Evolutionary conservation across 2,888 invertebrate genomes (phyloP), one percentile per base, ranked within the genome.

Genomic region (Drosophila paranaensis): DNA sequence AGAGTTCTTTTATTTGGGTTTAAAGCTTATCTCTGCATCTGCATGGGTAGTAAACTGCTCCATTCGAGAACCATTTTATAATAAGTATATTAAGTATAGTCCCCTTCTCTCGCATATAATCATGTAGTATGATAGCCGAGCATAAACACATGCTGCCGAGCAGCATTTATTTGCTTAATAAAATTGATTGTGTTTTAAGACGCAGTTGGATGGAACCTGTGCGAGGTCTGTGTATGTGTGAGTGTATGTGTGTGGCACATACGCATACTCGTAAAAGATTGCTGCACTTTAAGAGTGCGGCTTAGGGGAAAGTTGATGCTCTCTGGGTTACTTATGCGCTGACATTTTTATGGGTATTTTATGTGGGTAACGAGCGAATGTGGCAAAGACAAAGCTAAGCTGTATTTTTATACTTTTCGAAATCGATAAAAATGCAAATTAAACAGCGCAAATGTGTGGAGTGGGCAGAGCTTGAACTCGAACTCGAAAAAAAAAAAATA

Each of bases 371-470:
- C 69, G 68, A 66, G 71, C 68, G 80, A 71, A 74, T 86, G 68
- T 69, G 76, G 74, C 69, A 67, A 77, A 79, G 77, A 85, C 82
- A 82, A 77, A 79, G 86, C 82, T 88, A 73, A 88, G 87, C 87
- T 88, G 62, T 71, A 54, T 86, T 82, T 79, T 74, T 75, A 77
- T 79, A 65, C 76, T 70, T 77, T 77, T 69, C 25, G 25, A 74
- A 87, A 88, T 88, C 87, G 83, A 88, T 88, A 90, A 90, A 88
- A 90, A 88, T 88, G 89, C 89, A 90, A 90, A 88, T 88, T 90
- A 90, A 90, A 86, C 77, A 77, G 75, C 75, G 64, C 57, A 65
- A 79, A 3, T 72, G 69, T 71, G 74, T 71, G 68, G 60, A 48
- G 57, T 27, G 64, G 60, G 53, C 58, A 48, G 43, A 46, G 40